Base-by-base conservation (phyloP, 35 echinoderm and acorn worm species). In the Lytechinus pictus region DNA sequence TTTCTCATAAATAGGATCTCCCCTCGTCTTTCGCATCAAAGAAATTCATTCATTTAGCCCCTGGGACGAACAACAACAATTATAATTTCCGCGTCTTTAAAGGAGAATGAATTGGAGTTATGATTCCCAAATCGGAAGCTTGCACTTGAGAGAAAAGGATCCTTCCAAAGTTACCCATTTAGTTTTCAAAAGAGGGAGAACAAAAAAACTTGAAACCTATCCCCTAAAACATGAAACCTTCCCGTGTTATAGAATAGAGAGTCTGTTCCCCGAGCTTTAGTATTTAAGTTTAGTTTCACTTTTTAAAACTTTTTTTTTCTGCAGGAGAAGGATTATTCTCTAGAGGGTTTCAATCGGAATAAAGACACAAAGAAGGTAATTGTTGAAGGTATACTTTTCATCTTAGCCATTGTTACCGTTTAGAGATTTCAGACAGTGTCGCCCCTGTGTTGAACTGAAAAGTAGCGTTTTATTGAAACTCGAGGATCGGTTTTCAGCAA, bases 91-190 rank as follows among this genome's bases (percentile, higher is more conserved):
- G 19, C 66, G 66, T 79, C 66, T 79, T 79, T 79, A 4, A 44
- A 79, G 61, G 14, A 1, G 66, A 79, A 24, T 24, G n/a, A 79
- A 79, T 7, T 79, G 19, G 56, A n/a, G 66, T 79, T 79, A 24
- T 79, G 66, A 79, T 79, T 79, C 66, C 66, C 66, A 79, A 60
- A 79, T 79, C 66, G 66, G 66, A 79, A 79, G 66, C n/a, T 79
- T 79, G 66, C 66, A 79, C 66, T 79, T n/a, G 4, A 79, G 66
- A 79, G 66, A 79, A 79, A 79, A 79, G 66, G 66, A 79, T 79
- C 66, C 66, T 79, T 79, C 66, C 66, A 79, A 79, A 79, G 66
- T 79, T 79, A 79, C 66, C 21, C 19, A 79, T 79, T 79, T 79
- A 79, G 12, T 24, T 79, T 79, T 79, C 66, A 79, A 79, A 24